These are phyloP conservation scores for Chrysochloris asiatica DNA, from an alignment of 2,113 vertebrate genomes.

Conservation along the genomic window DNA sequence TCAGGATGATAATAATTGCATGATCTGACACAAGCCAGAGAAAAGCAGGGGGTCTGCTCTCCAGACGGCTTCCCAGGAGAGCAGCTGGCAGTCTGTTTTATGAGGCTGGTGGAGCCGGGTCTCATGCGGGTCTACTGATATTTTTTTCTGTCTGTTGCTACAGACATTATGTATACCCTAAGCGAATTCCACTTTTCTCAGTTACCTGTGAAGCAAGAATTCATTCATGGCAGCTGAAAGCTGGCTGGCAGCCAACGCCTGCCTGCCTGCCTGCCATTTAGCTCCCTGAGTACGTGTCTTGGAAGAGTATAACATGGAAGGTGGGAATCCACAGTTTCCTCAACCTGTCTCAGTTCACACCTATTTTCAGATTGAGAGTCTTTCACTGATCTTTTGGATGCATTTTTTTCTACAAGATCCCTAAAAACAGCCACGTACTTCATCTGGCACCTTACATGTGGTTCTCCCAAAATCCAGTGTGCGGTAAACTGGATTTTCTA, in stretches of 20 bases:
- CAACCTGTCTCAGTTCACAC: neutral
- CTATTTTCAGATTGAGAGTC: neutral
- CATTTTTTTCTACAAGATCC: neutral
- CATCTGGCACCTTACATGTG: neutral
- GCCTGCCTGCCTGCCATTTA: too few species aligned
- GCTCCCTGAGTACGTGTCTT: neutral
- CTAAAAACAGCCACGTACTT: neutral
- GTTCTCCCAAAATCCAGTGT: neutral
- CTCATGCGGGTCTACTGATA: neutral
- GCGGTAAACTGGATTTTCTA: neutral
- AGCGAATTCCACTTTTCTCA: neutral
- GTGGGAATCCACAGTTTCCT: neutral
- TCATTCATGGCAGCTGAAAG: neutral
- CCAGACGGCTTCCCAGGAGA: neutral
- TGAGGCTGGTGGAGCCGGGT: rapidly evolving
- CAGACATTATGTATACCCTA: rapidly evolving
- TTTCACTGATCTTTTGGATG: neutral
- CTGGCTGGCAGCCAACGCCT: neutral
- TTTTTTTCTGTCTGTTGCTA: neutral
- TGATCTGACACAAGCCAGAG: neutral
- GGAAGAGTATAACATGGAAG: neutral
- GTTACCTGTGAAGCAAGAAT: slow-evolving; percentile 11
- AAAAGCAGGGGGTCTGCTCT: neutral
- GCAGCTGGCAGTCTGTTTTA: rapidly evolving
- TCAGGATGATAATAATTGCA: neutral